Evolutionary conservation across 2,797 vertebrate genomes (phyloP).

Genomic region (Emys orbicularis): DNA sequence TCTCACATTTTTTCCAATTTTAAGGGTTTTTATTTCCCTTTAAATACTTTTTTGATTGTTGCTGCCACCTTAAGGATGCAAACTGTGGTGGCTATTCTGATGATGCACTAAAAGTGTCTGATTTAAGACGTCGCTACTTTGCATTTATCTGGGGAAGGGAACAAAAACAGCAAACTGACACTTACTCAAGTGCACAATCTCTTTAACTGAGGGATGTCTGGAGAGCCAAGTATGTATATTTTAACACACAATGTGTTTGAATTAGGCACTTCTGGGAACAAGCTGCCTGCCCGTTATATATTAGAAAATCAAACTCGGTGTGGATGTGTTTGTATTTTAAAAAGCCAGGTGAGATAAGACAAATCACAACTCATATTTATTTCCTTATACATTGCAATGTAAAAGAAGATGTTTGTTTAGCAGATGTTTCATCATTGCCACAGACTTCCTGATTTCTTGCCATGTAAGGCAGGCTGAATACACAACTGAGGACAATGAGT

Average conservation of each 20-base stretch:
- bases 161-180: neutral
- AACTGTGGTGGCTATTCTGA: neutral
- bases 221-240: neutral
- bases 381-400: conserved; percentile 19
- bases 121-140: neutral
- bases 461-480: neutral
- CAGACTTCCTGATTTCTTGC: neutral
- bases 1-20: conserved; percentile 9
- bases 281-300: neutral
- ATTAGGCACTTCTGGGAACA: neutral
- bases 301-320: conserved; percentile 4
- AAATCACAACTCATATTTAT: conserved; percentile 4
- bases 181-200: neutral
- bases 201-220: neutral
- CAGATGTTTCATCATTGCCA: neutral
- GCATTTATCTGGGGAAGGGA: neutral
- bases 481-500: neutral
- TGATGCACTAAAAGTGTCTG: neutral
- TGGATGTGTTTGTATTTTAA: neutral
- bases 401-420: neutral
- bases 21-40: neutral
- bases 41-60: conserved; percentile 41
- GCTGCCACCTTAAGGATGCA: conserved; percentile 66
- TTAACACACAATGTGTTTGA: neutral
- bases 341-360: neutral